Evolutionary conservation across 2,797 vertebrate species (phyloP).

Genomic region (Lutra lutra): DNA sequence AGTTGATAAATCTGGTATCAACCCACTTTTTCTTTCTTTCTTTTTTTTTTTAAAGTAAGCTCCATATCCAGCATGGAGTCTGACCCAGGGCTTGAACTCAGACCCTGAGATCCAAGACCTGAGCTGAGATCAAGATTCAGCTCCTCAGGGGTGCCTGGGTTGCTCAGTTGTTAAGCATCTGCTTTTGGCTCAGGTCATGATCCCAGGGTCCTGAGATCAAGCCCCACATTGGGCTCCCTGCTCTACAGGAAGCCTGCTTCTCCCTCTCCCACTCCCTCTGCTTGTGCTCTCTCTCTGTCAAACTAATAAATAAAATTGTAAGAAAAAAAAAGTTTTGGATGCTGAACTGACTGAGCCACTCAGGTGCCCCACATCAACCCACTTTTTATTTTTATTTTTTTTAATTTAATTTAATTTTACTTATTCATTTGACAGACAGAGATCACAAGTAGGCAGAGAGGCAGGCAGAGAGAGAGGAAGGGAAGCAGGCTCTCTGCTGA

Average conservation of each 20-base stretch:
- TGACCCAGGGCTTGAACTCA: too few species aligned
- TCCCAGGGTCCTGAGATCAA: neutral
- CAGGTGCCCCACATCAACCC: neutral
- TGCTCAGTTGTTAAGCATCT: neutral
- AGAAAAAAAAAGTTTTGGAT: neutral
- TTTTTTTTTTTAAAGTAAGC: too few species aligned
- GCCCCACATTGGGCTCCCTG: too few species aligned
- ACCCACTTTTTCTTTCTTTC: too few species aligned
- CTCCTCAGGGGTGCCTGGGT: neutral
- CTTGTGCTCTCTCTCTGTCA: neutral
- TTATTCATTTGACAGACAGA: too few species aligned
- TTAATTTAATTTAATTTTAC: too few species aligned
- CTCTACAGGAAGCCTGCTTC: neutral
- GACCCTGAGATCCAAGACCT: too few species aligned
- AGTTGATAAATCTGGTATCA: neutral
- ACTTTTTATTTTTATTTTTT: neutral
- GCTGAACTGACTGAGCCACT: neutral
- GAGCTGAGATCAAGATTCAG: neutral
- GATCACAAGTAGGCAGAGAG: too few species aligned
- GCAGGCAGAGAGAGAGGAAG: too few species aligned
- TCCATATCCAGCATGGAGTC: too few species aligned
- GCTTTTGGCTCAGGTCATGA: neutral
- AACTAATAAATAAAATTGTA: neutral
- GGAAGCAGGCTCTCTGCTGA: too few species aligned
- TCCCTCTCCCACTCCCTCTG: neutral